A percentile compares a stretch with the other conserved stretches of the same genome.
Evolutionary conservation across 2,888 invertebrate species (phyloP).

Genomic region (Nudaria mundana): DNA sequence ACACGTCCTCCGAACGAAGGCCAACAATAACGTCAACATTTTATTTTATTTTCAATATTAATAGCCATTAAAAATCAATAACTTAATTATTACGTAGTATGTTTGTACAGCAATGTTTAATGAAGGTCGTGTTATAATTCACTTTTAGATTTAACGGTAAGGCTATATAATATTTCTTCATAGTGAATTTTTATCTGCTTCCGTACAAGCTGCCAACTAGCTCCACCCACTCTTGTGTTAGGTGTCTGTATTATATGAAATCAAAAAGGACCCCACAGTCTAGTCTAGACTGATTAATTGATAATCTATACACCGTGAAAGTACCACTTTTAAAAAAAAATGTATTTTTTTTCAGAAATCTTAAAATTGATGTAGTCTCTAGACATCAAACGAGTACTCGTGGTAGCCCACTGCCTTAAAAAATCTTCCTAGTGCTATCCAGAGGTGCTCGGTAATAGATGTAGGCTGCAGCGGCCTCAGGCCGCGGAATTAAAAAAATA

Average conservation of each 20-base stretch:
- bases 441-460: too few species aligned
- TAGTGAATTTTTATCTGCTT: conserved; percentile 40
- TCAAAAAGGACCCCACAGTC: too few species aligned
- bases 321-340: too few species aligned
- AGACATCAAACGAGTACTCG: too few species aligned
- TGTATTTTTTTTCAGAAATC: too few species aligned
- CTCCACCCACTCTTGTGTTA: conserved; percentile 25
- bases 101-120: conserved; percentile 21
- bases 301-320: too few species aligned
- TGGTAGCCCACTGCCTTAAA: too few species aligned
- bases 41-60: background rate
- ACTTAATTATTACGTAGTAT: conserved; percentile 11
- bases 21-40: background rate
- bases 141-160: conserved; percentile 35
- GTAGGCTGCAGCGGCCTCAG: too few species aligned
- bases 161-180: conserved; percentile 40
- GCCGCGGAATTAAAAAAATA: too few species aligned
- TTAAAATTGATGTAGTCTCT: too few species aligned
- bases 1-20: background rate
- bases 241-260: conserved; percentile 1
- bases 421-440: too few species aligned
- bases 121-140: conserved; percentile 33
- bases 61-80: background rate
- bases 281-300: too few species aligned
- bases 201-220: conserved; percentile 27